Percentiles rank a stretch among this genome's conserved stretches.
phyloP scores from a whole-genome alignment of 2,888 invertebrate genomes.

The Melanargia galathea region DNA sequence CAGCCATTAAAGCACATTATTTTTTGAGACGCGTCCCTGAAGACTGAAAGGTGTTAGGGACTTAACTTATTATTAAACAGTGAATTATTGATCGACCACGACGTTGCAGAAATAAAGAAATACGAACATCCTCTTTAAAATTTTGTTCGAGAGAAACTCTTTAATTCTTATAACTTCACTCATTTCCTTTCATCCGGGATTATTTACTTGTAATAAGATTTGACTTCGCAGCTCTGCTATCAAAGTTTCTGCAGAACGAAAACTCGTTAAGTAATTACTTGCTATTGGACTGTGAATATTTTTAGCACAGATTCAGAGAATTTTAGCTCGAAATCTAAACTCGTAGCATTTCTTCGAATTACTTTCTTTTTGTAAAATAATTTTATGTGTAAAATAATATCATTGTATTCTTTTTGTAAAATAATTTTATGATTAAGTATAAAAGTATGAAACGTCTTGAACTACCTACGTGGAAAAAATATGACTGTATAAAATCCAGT shows the following conservation, averaged over 20 bases:
- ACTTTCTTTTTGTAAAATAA: not conserved
- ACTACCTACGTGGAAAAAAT: too few relatives aligned
- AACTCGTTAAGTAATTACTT: slow-evolving; percentile 60
- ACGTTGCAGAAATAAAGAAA: not conserved
- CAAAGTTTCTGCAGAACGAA: slow-evolving; percentile 54
- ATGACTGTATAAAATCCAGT: too few relatives aligned
- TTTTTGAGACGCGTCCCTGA: too few relatives aligned
- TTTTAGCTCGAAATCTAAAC: slow-evolving; percentile 10
- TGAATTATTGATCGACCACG: not conserved
- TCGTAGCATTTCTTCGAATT: not conserved
- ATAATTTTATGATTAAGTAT: not conserved
- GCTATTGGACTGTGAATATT: slow-evolving; percentile 56
- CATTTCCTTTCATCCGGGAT: slow-evolving; percentile 40
- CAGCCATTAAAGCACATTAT: too few relatives aligned
- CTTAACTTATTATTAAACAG: not conserved
- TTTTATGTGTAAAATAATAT: not conserved
- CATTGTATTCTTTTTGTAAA: not conserved
- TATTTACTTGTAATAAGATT: slow-evolving; percentile 43
- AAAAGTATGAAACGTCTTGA: too few relatives aligned
- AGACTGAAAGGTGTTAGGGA: too few relatives aligned
- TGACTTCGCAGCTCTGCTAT: slow-evolving; percentile 37
- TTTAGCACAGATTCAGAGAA: slow-evolving; percentile 26
- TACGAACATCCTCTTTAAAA: slow-evolving; percentile 10
- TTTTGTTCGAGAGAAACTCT: slow-evolving; percentile 10
- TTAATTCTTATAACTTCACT: slow-evolving; percentile 38